Conservation (phyloP, 2,888 invertebrate genomes). For the Dasysyrphus albostriatus region DNA sequence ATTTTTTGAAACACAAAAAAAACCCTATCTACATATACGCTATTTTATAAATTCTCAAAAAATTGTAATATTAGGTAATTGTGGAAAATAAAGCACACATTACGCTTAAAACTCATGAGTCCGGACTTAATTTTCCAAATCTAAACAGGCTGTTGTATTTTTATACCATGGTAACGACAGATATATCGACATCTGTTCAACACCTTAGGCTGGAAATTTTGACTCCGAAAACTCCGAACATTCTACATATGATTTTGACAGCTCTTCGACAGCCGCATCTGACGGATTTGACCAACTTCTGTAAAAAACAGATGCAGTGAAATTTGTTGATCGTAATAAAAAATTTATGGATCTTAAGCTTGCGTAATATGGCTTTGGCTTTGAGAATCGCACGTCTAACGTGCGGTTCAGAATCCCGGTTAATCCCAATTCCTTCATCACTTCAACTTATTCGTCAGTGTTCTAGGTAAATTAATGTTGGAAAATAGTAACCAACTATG, state of each 20-base stretch:
- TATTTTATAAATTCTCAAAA: too few relatives aligned
- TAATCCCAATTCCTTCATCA: slow-evolving; percentile 18
- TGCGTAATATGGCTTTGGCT: slow-evolving; percentile 79
- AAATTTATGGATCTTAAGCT: slow-evolving; percentile 53
- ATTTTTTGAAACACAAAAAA: too few relatives aligned
- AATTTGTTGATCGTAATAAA: background rate
- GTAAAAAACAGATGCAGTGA: slow-evolving; percentile 6
- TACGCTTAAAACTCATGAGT: too few relatives aligned
- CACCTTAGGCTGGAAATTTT: too few relatives aligned
- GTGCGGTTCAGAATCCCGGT: slow-evolving; percentile 54
- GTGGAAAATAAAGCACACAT: too few relatives aligned
- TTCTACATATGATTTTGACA: slow-evolving; percentile 53
- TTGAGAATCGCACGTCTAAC: slow-evolving; percentile 78
- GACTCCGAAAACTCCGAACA: background rate
- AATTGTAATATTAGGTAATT: too few relatives aligned
- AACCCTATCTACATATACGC: too few relatives aligned
- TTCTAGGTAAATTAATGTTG: slow-evolving; percentile 72
- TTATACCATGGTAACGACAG: too few relatives aligned
- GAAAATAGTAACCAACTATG: background rate
- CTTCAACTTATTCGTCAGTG: slow-evolving; percentile 34
- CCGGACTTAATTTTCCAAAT: too few relatives aligned
- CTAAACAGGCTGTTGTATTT: too few relatives aligned
- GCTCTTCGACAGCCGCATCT: slow-evolving; percentile 5
- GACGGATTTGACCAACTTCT: slow-evolving; percentile 5
- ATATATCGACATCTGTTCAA: too few relatives aligned